Percentiles rank a stretch among this genome's conserved stretches.
phyloP scores from a whole-genome alignment of 2,797 vertebrate genomes.

The Pseudochirops cupreus region DNA sequence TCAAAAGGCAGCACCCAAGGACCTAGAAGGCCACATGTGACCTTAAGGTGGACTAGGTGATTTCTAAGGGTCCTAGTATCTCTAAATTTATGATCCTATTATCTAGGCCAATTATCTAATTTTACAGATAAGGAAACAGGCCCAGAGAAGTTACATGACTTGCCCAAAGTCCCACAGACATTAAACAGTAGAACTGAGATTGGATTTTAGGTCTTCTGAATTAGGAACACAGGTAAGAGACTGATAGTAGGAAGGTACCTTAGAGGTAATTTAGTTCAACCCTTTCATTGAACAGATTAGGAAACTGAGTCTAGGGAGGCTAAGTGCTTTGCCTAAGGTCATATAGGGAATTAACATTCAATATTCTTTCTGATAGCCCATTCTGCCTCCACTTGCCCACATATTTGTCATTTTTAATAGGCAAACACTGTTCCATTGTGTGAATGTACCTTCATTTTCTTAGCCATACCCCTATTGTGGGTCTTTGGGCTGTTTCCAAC shows the following conservation, averaged over 20 bases:
- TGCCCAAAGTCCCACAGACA: neutral
- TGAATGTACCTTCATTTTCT: neutral
- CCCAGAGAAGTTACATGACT: neutral
- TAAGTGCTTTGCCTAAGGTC: neutral
- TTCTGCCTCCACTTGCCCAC: neutral
- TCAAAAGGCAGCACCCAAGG: no score
- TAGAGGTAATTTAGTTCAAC: neutral
- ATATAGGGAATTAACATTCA: neutral
- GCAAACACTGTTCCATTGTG: neutral
- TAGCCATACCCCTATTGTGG: neutral
- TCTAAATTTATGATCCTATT: neutral
- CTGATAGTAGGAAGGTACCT: neutral
- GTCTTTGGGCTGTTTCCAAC: neutral
- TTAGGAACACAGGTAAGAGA: neutral
- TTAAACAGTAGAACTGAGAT: neutral
- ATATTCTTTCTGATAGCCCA: neutral
- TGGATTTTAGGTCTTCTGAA: neutral
- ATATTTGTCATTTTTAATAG: neutral
- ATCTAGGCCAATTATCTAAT: neutral
- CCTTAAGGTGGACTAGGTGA: neutral
- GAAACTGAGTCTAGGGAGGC: neutral
- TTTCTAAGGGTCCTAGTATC: neutral
- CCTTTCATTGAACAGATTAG: neutral
- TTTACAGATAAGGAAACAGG: neutral
- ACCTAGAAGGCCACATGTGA: no score